Base-by-base conservation (phyloP, 2,888 invertebrate species). In the Itoplectis maculator region DNA sequence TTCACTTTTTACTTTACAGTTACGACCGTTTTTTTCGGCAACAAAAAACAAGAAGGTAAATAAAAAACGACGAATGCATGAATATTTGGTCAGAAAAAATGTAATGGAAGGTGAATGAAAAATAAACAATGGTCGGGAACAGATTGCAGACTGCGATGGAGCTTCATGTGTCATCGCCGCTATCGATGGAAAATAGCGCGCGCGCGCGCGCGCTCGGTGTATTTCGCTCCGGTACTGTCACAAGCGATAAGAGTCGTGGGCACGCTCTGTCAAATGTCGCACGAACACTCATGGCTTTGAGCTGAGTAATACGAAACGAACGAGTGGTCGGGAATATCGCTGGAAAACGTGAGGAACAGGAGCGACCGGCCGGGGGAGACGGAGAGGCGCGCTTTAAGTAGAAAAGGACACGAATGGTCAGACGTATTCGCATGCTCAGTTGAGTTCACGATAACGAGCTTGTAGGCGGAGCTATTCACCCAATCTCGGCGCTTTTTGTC, bases 191-290 rank as follows among this genome's bases (percentile, higher is more conserved):
- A 77, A 51, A 49, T 29, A 35, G 15, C 18, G 20, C 18, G 29
- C 29, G 51, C 49, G 15, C 18, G 20, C 37, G 29, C 29, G 51
- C 49, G 15, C 18, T 15, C 37, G 1, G 35, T 20, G 47, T 23
- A 47, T 65, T 29, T 49, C 29, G 18, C 40, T 20, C 20, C 3
- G 1, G 23, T 47, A 23, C 11, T 20, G 45, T 45, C 42, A 11
- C 65, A 23, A 9, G 59, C 59, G 73, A 79, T 79, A 73, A 68
- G 47, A 49, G 40, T 61, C 68, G 18, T 59, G 68, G 29, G 29
- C 73, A 79, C 66, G 79, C 79, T 65, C 59, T 42, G 40, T 61
- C 51, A 73, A 79, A 79, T 54, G 56, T 68, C 40, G 49, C 79
- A 79, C 79, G 73, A 79, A 68, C 59, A n/a, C 42, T 51, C 51